phyloP scores from a whole-genome alignment of 2,888 invertebrate genomes.

The Ophraella communa region DNA sequence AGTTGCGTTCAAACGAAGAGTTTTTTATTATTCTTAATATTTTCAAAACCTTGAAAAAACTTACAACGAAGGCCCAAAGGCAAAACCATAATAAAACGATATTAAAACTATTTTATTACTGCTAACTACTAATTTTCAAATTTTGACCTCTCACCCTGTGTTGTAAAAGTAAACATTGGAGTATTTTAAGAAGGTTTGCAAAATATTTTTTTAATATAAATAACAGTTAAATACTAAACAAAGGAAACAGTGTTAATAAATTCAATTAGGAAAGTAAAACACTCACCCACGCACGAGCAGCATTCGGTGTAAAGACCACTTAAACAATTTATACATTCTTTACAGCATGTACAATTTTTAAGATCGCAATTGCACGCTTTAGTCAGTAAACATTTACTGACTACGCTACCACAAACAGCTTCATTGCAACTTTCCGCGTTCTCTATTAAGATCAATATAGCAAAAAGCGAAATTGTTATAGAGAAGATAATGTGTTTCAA shows the following conservation, averaged over 20 bases:
- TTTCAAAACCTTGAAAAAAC: too few species aligned
- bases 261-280: background rate
- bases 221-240: background rate
- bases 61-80: too few species aligned
- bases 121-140: too few species aligned
- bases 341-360: constrained; percentile 75
- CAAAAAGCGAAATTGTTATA: background rate
- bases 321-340: constrained; percentile 90
- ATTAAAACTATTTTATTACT: too few species aligned
- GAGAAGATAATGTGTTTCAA: constrained; percentile 22
- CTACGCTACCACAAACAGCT: constrained; percentile 93
- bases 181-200: too few species aligned
- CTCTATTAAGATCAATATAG: constrained; percentile 26
- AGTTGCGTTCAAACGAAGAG: too few species aligned
- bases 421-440: constrained; percentile 74
- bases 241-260: background rate
- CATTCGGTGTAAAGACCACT: constrained; percentile 90
- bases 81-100: too few species aligned
- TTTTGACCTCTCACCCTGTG: too few species aligned
- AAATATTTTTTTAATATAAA: background rate
- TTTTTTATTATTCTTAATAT: too few species aligned
- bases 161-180: too few species aligned
- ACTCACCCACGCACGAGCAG: constrained; percentile 96
- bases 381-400: constrained; percentile 95
- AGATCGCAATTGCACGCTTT: constrained; percentile 93